These are phyloP conservation scores for Erethizon dorsatum DNA, from an alignment of 2,797 vertebrate genomes.

Conservation along the genomic window DNA sequence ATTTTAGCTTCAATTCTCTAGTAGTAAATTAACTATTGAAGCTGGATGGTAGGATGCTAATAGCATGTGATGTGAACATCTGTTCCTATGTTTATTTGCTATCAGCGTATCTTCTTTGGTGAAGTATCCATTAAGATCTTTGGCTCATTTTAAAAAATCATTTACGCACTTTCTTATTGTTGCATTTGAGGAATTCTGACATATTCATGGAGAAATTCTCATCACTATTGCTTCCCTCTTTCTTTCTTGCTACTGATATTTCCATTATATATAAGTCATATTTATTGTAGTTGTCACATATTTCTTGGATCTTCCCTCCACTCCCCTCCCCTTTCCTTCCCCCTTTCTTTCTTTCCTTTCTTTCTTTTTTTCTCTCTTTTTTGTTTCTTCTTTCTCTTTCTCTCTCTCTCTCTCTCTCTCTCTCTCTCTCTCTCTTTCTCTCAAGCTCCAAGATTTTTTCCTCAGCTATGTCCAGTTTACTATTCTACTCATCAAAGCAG, in stretches of 20 bases:
- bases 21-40: neutral
- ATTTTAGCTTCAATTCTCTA: neutral
- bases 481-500: neutral
- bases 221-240: neutral
- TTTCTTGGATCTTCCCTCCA: neutral
- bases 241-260: neutral
- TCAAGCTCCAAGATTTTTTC: neutral
- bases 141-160: neutral
- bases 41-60: neutral
- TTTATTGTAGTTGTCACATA: neutral
- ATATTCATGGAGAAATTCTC: neutral
- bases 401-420: accelerated
- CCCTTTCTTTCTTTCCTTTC: no score
- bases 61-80: neutral
- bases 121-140: neutral
- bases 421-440: no score
- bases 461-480: neutral
- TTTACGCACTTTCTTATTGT: neutral
- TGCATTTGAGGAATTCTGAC: neutral
- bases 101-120: neutral
- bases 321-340: no score
- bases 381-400: neutral
- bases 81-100: no score
- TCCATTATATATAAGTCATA: no score
- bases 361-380: no score